These are phyloP conservation scores for Myiagra hebetior DNA, from an alignment of 2,113 vertebrate species.

Conservation along the genomic window DNA sequence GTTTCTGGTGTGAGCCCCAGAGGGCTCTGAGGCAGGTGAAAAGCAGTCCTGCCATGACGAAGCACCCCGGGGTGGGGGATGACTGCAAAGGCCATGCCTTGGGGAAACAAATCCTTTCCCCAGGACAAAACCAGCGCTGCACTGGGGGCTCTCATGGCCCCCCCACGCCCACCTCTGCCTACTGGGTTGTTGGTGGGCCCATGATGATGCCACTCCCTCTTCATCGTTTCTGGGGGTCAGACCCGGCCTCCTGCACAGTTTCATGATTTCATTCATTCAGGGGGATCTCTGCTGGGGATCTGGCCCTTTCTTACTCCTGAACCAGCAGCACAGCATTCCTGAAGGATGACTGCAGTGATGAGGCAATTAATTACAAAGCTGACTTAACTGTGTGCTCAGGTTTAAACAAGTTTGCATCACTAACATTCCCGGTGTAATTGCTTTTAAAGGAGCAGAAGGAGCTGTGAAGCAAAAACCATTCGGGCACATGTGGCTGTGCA, in stretches of 20 bases:
- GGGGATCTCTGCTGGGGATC: neutral
- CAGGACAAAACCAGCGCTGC: rapidly evolving
- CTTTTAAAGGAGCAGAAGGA: neutral
- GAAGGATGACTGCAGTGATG: slow-evolving; percentile 43
- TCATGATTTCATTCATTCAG: neutral
- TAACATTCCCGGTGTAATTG: slow-evolving; percentile 10
- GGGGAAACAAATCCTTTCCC: neutral
- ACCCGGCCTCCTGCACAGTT: neutral
- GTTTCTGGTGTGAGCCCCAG: neutral
- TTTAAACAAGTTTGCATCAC: slow-evolving; percentile 67
- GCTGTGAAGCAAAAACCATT: neutral
- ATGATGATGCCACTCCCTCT: neutral
- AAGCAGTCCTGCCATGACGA: neutral
- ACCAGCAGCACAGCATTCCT: slow-evolving; percentile 53
- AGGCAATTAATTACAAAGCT: slow-evolving; percentile 64
- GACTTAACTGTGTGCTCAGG: slow-evolving; percentile 36
- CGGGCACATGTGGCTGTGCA: neutral
- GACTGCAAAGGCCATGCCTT: neutral
- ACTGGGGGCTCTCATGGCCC: rapidly evolving
- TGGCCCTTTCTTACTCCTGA: neutral
- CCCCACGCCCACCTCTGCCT: rapidly evolving
- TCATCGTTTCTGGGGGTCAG: neutral
- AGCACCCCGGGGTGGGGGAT: rapidly evolving
- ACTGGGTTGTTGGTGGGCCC: neutral
- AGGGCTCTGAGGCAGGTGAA: neutral